Evolutionary conservation across 2,113 vertebrate genomes (phyloP).

Genomic region (Aegypius monachus): DNA sequence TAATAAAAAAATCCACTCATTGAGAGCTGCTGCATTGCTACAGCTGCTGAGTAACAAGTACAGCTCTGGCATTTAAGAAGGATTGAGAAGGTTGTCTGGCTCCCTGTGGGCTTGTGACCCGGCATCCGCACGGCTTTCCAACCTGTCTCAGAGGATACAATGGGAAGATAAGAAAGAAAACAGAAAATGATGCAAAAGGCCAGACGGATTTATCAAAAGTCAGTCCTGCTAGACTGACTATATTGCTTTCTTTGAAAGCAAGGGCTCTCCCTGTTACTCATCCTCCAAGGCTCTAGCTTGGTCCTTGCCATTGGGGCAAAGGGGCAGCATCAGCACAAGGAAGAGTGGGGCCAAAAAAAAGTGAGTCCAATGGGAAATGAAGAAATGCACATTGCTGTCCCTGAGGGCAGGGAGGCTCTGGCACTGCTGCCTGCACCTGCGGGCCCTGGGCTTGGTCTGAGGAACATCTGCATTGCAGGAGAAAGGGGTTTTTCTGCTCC

Average conservation of each 20-base stretch:
- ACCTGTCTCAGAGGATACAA: rapidly evolving
- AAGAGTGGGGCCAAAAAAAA: not conserved
- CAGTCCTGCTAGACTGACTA: not conserved
- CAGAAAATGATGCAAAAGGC: not conserved
- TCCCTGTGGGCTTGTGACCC: no score
- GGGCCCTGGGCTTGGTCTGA: not conserved
- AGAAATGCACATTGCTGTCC: not conserved
- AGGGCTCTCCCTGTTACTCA: not conserved
- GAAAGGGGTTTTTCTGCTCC: no score
- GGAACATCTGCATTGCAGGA: not conserved
- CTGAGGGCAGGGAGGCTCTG: not conserved
- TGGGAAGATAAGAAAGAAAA: not conserved
- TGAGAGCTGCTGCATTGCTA: not conserved
- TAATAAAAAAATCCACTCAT: not conserved
- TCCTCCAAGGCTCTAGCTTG: not conserved
- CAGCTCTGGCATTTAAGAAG: not conserved
- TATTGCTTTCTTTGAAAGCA: not conserved
- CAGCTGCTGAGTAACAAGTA: not conserved
- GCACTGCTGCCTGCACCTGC: not conserved
- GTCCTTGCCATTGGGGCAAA: no score
- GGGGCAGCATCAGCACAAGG: not conserved
- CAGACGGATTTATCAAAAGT: not conserved
- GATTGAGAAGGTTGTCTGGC: not conserved
- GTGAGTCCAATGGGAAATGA: not conserved
- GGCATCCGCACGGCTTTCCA: not conserved